Base-by-base conservation (phyloP, 2,113 vertebrate genomes). In the Nesogale talazaci region DNA sequence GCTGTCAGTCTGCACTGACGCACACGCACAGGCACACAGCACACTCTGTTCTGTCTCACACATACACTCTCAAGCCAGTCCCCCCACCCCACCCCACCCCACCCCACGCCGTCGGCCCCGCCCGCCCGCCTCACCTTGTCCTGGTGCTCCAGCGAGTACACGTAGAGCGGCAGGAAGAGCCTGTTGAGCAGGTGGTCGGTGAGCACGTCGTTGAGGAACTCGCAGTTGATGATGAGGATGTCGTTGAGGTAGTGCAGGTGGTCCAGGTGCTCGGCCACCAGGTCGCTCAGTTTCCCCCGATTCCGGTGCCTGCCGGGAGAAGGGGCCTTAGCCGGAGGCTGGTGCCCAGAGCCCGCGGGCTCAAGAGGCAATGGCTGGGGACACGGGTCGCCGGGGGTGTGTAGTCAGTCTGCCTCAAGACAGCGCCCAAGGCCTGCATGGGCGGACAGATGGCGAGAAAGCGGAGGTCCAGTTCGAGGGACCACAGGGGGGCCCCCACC, bases 181-280 rank as follows among this genome's bases (percentile, higher is more conserved):
- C 99, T 98, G 94, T 99, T 99, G 83, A 99, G 99, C 63, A 99
- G 97, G 97, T 99, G 99, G 94, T 99, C 99, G 0, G 99, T 99
- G 95, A 99, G 97, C 52, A 99, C 99, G 0, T 99, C 99, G 1
- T 99, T 99, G n/a, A 99, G 98, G 96, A 99, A 99, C 98, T 99
- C 99, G 84, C 99, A 99, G 96, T 99, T 99, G 97, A 99, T 99
- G 94, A 99, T 99, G 75, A 99, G 99, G 93, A 99, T 99, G 95
- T 99, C 99, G 52, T 99, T 99, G 85, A 99, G 98, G 95, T 99
- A 99, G 97, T 99, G 99, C 42, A 99, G 98, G 92, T 99, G 99
- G 97, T 99, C 99, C 38, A 99, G 98, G 96, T 99, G 99, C 96
- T 99, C 99, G 0, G 99, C 99, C 29, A 99, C 99, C 95, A 99